Evolutionary conservation across 2,888 invertebrate genomes (phyloP), one percentile per base, ranked within the genome.

Genomic region (Bimastos eiseni): DNA sequence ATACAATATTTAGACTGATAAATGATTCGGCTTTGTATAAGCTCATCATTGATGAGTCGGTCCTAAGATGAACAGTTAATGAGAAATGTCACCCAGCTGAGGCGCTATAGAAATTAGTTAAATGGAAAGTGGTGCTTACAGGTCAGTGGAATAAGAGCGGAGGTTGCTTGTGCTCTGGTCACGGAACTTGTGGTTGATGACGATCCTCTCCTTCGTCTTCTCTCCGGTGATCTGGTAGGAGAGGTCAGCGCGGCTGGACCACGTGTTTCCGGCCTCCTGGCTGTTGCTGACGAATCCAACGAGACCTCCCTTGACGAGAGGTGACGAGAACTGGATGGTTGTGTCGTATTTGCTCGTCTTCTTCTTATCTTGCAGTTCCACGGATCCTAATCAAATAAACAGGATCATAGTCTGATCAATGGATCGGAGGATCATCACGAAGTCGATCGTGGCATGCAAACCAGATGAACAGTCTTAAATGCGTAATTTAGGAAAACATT

Each of bases 281-380:
- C 30, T 90, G 55, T 89, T 55, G 49, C 89, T 90, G 38, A 89
- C 83, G 89, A 89, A 91, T 44, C 91, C 91, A 0, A 49, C 41
- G 36, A 92, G 44, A 38, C 90, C 55, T n/a, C 90, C 89, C 21
- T 84, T 90, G 89, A 92, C 24, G 36, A 91, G 15, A 8, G 83
- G 91, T 24, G 91, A 91, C 34, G 55, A 55, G 90, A 92, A 86
- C 41, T 90, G 88, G 83, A 92, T n/a, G 33, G 89, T 90, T 15
- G 90, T 90, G 36, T 91, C 90, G 89, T 91, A 92, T 90, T 91
- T 91, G 70, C 21, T 70, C 49, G 89, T 70, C 55, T 89, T 90
- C 34, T 90, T 55, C 55, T 91, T 91, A 49, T 88, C 83, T 21
- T 89, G 34, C 33, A 34, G 44, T 36, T 49, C 41, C 34, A 91